Conservation (phyloP, 2,797 vertebrate species). For the Myotis vivesi region DNA sequence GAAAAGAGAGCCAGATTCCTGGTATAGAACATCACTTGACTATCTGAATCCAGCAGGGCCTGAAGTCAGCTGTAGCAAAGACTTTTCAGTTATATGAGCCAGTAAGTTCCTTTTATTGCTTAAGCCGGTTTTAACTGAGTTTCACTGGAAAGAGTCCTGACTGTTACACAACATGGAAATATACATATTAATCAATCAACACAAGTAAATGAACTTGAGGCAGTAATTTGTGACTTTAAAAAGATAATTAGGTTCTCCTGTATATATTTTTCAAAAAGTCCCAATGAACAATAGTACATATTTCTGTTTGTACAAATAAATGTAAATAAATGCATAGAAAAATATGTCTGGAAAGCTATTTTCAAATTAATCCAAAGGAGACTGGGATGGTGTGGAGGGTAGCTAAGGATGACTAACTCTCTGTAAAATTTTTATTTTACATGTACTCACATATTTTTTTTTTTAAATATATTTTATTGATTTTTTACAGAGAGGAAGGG, state of each 20-base stretch:
- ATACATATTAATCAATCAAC: background rate
- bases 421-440: constrained; percentile 21
- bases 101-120: background rate
- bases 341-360: background rate
- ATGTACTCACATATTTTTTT: background rate
- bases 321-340: constrained; percentile 27
- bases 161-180: background rate
- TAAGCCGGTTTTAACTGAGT: background rate
- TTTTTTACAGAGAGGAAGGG: too few species aligned
- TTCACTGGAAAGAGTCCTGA: constrained; percentile 11
- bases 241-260: background rate
- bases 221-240: constrained; percentile 41
- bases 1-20: background rate
- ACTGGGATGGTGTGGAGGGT: background rate
- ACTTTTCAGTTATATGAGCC: background rate
- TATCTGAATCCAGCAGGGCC: background rate
- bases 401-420: background rate
- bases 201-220: constrained; percentile 33
- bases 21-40: background rate
- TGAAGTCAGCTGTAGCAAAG: background rate
- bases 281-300: background rate
- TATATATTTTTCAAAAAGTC: background rate
- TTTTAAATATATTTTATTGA: too few species aligned
- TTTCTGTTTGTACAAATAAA: constrained; percentile 15
- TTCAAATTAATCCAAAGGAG: background rate